A percentile compares a stretch with the other conserved stretches of the same genome.
Conservation (phyloP, 1,140 invertebrate genomes). For the Pentalonia nigronervosa region DNA sequence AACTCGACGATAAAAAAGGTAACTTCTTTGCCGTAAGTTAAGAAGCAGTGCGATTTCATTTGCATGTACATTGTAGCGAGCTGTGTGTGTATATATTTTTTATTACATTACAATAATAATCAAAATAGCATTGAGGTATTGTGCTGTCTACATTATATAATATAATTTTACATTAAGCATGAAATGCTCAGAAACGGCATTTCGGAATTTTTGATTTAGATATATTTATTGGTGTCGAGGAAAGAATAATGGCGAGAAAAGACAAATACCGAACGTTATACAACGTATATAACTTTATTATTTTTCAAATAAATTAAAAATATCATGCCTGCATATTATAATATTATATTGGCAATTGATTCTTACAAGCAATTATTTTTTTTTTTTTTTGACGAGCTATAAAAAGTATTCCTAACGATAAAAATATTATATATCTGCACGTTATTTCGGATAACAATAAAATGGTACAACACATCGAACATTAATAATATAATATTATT, state of each 20-base stretch:
- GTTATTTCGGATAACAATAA: neutral
- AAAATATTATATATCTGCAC: slow-evolving; percentile 12
- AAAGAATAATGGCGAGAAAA: neutral
- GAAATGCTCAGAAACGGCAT: neutral
- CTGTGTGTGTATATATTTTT: too few species aligned
- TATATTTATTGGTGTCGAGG: neutral
- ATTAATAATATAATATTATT: neutral
- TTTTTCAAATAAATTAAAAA: slow-evolving; percentile 37
- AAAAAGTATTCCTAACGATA: slow-evolving; percentile 26
- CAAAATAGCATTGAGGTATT: too few species aligned
- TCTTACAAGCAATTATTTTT: slow-evolving; percentile 7
- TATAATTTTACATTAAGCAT: neutral
- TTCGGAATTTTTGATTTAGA: neutral
- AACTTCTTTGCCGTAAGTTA: neutral
- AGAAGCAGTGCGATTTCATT: neutral
- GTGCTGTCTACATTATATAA: too few species aligned
- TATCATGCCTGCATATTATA: neutral
- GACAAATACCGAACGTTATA: neutral
- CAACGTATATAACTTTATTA: slow-evolving; percentile 24
- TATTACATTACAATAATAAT: too few species aligned
- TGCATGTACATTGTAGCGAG: neutral
- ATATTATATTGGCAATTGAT: slow-evolving; percentile 38
- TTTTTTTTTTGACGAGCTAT: slow-evolving; percentile 30
- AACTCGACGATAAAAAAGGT: neutral
- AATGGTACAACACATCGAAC: neutral